These are phyloP conservation scores for Thalassarche chlororhynchos DNA, from an alignment of 2,113 vertebrate species.

Conservation along the genomic window DNA sequence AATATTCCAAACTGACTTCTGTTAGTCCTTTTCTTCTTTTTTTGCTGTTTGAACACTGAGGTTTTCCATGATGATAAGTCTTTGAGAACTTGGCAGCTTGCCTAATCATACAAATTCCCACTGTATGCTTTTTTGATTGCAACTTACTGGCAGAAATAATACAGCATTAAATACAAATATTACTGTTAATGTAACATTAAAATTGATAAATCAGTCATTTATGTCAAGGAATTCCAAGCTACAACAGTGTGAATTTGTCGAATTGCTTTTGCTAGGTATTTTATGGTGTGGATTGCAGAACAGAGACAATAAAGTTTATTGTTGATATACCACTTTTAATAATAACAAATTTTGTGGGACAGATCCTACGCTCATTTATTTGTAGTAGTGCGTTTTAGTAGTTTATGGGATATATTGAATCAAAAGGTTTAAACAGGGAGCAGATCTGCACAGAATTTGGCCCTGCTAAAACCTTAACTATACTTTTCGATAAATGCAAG, in stretches of 20 bases:
- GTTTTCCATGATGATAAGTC: neutral
- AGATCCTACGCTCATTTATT: neutral
- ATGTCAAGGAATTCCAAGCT: neutral
- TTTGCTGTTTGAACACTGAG: neutral
- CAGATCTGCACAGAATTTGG: neutral
- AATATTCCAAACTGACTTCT: neutral
- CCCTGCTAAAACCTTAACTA: neutral
- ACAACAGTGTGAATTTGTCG: neutral
- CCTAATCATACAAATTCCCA: constrained; percentile 8
- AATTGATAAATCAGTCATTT: constrained; percentile 6
- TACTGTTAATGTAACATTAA: neutral
- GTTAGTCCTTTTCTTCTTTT: neutral
- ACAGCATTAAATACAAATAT: constrained; percentile 13
- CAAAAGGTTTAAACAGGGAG: neutral
- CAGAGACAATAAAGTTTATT: neutral
- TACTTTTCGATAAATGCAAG: neutral
- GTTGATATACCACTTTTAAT: neutral
- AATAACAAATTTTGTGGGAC: neutral
- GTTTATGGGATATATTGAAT: neutral
- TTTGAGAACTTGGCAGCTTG: constrained; percentile 34
- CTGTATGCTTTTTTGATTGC: neutral
- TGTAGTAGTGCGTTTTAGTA: neutral
- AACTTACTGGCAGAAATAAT: constrained; percentile 7
- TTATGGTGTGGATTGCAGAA: neutral
- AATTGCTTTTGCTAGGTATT: neutral